phyloP scores from a whole-genome alignment of 2,797 vertebrate genomes.

The Poeciliopsis gracilis region DNA sequence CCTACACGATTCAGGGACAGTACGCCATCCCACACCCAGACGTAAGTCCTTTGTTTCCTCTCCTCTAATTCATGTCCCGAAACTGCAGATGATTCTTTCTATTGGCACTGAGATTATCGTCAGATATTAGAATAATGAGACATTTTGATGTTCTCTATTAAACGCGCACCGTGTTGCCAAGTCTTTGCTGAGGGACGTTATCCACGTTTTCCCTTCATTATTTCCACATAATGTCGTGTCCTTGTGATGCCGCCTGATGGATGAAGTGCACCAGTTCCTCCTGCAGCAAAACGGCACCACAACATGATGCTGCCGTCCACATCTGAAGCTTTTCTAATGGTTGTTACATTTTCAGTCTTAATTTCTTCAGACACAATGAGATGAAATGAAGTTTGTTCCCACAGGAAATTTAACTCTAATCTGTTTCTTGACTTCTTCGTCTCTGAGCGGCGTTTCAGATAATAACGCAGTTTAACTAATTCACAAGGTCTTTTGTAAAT shows the following conservation, averaged over 20 bases:
- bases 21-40: conserved; percentile 99
- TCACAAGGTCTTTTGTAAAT: background rate
- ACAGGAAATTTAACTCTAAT: background rate
- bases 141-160: too few species aligned
- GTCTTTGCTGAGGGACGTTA: background rate
- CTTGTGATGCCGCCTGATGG: background rate
- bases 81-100: background rate
- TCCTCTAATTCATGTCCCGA: conserved; percentile 24
- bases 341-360: background rate
- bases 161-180: background rate
- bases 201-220: background rate
- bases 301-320: background rate
- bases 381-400: background rate
- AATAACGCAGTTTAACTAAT: too few species aligned
- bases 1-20: conserved; percentile 99
- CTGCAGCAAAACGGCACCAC: background rate
- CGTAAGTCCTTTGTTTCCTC: conserved; percentile 87
- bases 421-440: background rate
- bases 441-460: background rate
- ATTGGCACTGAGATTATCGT: background rate
- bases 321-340: background rate
- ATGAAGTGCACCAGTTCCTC: background rate
- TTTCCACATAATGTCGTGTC: background rate
- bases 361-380: background rate
- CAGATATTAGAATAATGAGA: background rate